Conservation (phyloP, 2,113 vertebrate genomes). For the Loxodonta africana region DNA sequence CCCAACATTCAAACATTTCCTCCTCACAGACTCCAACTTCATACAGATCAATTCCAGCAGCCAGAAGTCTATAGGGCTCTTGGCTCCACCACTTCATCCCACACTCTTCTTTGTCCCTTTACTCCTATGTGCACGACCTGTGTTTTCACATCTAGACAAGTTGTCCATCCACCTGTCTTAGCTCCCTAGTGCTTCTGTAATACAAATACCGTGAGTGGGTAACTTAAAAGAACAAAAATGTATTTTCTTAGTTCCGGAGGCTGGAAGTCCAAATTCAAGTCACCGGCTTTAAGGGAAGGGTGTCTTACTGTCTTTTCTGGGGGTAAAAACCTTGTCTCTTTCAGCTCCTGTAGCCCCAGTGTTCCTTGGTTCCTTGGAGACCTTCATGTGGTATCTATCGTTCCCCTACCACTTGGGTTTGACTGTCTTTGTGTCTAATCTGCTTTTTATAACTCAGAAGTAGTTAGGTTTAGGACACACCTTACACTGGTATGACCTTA, state of each 20-base stretch:
- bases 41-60: neutral
- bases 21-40: neutral
- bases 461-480: neutral
- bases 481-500: neutral
- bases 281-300: neutral
- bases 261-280: neutral
- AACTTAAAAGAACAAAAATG: no score
- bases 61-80: accelerated
- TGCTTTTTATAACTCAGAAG: neutral
- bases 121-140: accelerated
- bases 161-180: neutral
- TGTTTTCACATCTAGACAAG: neutral
- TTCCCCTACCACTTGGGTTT: neutral
- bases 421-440: neutral
- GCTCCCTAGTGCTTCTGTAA: neutral
- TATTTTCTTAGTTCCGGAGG: neutral
- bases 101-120: accelerated
- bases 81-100: neutral
- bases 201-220: no score
- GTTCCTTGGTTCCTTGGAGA: neutral
- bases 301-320: neutral
- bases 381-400: neutral
- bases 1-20: neutral
- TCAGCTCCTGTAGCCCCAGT: neutral
- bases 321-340: neutral